Conservation (phyloP, 2,888 invertebrate species). For the Resseliella maxima region DNA sequence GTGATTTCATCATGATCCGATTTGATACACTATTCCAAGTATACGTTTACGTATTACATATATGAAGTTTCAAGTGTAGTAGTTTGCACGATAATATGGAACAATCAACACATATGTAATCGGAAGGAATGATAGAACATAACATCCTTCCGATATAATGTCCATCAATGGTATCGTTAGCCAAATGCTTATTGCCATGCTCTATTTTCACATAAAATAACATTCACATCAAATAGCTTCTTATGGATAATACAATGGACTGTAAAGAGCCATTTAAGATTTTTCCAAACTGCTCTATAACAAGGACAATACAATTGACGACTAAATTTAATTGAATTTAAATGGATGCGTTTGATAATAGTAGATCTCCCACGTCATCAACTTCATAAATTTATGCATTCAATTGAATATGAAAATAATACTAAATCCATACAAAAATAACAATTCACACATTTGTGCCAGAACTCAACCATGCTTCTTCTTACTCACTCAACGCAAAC, state of each 20-base stretch:
- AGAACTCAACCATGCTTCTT: neutral
- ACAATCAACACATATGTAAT: neutral
- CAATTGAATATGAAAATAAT: slow-evolving; percentile 5
- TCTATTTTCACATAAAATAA: neutral
- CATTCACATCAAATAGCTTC: neutral
- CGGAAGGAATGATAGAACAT: neutral
- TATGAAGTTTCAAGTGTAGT: too few species aligned
- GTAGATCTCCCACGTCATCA: neutral
- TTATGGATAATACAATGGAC: neutral
- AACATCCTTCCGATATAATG: neutral
- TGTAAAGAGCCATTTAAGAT: neutral
- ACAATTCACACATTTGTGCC: neutral
- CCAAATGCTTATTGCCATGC: neutral
- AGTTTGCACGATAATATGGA: neutral
- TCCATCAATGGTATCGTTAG: neutral
- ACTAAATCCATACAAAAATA: neutral
- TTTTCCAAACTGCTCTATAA: neutral
- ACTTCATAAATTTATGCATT: neutral
- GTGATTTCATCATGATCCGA: neutral
- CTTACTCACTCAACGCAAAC: too few species aligned
- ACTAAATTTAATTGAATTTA: neutral
- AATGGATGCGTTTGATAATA: neutral
- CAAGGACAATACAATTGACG: neutral
- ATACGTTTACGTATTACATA: too few species aligned
- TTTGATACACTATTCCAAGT: too few species aligned